Percentiles rank a stretch among this genome's conserved stretches.
Conservation (phyloP, 2,113 vertebrate genomes). For the Nicator chloris region DNA sequence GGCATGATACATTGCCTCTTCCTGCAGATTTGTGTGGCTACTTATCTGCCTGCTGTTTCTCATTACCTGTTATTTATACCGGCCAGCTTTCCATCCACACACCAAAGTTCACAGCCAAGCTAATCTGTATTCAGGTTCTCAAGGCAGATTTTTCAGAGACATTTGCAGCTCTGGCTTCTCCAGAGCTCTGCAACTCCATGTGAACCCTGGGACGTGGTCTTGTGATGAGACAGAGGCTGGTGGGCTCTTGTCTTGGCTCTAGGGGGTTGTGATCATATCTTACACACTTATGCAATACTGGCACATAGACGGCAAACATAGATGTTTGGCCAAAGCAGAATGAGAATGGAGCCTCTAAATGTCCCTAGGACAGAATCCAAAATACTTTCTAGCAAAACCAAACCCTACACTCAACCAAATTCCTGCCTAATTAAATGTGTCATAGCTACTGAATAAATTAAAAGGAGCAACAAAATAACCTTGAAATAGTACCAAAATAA, state of each 20-base stretch:
- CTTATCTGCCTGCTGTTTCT: slow-evolving; percentile 33
- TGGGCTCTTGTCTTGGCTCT: background rate
- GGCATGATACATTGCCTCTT: background rate
- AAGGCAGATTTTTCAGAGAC: background rate
- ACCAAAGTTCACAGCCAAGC: slow-evolving; percentile 8
- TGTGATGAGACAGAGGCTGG: background rate
- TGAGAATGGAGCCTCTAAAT: background rate
- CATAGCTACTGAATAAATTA: background rate
- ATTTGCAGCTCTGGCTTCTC: background rate
- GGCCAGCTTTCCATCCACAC: background rate
- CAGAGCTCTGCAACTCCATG: background rate
- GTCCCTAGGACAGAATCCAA: background rate
- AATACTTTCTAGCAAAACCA: background rate
- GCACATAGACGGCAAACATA: too few relatives aligned
- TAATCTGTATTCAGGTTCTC: slow-evolving; percentile 5
- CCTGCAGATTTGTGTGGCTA: background rate
- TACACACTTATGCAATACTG: background rate
- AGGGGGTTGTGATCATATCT: background rate
- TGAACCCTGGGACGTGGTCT: background rate
- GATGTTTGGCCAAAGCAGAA: background rate
- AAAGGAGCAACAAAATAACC: background rate
- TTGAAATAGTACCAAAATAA: background rate
- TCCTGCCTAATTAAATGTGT: background rate
- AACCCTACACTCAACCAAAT: background rate
- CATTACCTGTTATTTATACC: slow-evolving; percentile 23